Base-by-base conservation (phyloP, 2,888 invertebrate genomes). In the Pterobdella sp. region DNA sequence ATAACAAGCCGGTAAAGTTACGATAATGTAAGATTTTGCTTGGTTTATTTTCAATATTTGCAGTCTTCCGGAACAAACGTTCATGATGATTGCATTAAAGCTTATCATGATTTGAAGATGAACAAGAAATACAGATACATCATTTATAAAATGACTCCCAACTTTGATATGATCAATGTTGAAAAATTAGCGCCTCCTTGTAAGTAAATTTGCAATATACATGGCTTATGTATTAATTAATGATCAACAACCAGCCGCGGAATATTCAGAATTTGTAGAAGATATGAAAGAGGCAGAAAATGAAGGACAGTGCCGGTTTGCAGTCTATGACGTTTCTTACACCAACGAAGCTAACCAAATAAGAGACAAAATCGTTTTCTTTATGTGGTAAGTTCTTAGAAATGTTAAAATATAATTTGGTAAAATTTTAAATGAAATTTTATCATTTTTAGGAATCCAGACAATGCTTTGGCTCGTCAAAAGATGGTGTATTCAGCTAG, bases 31-130 rank as follows among this genome's bases (percentile, higher is more conserved):
- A n/a, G n/a, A n/a, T n/a, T n/a, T n/a, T n/a, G n/a, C n/a, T n/a
- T n/a, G n/a, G n/a, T n/a, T n/a, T n/a, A n/a, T n/a, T n/a, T n/a
- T n/a, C n/a, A n/a, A n/a, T n/a, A n/a, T n/a, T n/a, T n/a, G n/a
- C 77, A 82, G 82, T 75, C 95, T 87, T 95, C 95, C 82, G 95
- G 95, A 84, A 95, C 96, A 80, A 92, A 92, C 86, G 94, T 96
- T 78, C 91, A 93, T 81, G 93, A 94, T 87, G 89, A 90, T 79
- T 95, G 94, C 87, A 93, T 94, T 88, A 91, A 90, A 77, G 92
- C 91, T 80, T 95, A 93, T 85, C 93, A 94, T 85, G 94, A 94
- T 87, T 93, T 96, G 80, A 96, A 96, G 87, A 93, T 95, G 87
- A 93, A 93, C 85, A 95, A 95, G 87, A 93, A 93, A 84, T 92